Conservation (phyloP, 2,797 vertebrate species). For the Aphelocoma californica region DNA sequence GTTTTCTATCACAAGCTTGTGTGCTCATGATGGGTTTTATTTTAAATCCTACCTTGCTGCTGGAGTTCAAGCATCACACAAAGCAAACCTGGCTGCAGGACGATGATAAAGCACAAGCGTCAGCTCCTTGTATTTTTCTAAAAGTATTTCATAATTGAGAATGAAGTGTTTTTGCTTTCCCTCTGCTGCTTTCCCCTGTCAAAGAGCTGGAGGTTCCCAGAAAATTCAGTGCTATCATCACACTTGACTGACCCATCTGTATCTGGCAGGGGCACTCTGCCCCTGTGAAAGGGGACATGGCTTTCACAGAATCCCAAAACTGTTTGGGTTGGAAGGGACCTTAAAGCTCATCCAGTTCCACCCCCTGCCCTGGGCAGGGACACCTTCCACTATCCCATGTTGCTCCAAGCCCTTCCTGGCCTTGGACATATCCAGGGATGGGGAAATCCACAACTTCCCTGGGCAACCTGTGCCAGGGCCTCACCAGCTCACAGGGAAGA, state of each 20-base stretch:
- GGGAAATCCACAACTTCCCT: background rate
- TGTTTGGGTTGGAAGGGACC: background rate
- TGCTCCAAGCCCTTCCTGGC: background rate
- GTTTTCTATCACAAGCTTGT: background rate
- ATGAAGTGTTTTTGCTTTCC: background rate
- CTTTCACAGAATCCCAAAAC: background rate
- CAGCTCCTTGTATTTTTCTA: background rate
- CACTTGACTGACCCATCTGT: background rate
- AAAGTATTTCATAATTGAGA: background rate
- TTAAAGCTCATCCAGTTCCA: background rate
- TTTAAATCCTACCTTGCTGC: conserved; percentile 43
- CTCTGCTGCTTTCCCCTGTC: background rate
- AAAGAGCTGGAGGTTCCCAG: background rate
- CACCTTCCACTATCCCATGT: accelerated
- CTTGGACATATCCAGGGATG: background rate
- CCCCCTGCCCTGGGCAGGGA: background rate
- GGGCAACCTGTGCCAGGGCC: background rate
- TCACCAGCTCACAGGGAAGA: background rate
- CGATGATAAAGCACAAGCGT: background rate
- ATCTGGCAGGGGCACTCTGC: background rate
- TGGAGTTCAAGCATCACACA: background rate
- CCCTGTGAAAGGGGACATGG: accelerated
- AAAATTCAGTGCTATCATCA: background rate
- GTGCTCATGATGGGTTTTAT: background rate
- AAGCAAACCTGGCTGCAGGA: conserved; percentile 46